Conservation (phyloP, 2,888 invertebrate species). For the Stenodera caucasica region DNA sequence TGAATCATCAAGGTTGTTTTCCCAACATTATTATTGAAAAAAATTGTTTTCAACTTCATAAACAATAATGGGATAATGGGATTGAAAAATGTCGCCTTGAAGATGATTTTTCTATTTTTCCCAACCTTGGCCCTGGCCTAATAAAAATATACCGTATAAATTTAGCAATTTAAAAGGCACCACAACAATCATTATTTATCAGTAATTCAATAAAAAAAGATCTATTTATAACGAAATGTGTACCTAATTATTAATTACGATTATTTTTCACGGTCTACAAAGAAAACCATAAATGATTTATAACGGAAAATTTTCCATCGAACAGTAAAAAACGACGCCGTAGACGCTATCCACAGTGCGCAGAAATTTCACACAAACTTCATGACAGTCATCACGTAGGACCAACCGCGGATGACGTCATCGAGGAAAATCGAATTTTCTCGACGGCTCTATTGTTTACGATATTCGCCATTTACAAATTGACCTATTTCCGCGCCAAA, state of each 20-base stretch:
- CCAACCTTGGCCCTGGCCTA: background rate
- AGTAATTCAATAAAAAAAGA: too few species aligned
- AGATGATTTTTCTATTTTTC: background rate
- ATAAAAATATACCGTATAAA: background rate
- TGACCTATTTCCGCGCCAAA: background rate
- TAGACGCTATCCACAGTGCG: background rate
- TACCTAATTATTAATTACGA: too few species aligned
- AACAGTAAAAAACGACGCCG: too few species aligned
- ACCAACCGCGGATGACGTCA: background rate
- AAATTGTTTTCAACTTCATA: background rate
- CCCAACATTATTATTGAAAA: background rate
- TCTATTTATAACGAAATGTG: too few species aligned
- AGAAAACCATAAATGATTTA: too few species aligned
- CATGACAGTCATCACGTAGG: background rate
- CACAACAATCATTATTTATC: background rate
- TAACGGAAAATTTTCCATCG: too few species aligned
- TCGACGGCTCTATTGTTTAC: too few species aligned
- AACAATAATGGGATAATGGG: background rate
- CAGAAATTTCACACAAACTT: background rate
- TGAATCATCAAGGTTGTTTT: conserved; percentile 2
- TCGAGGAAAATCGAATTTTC: background rate
- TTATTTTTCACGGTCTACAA: too few species aligned
- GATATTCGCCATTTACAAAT: background rate
- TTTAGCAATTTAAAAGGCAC: background rate
- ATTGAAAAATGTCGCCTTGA: background rate